Evolutionary conservation across 1,140 invertebrate genomes (phyloP).

Genomic region (Pomacea maculata): DNA sequence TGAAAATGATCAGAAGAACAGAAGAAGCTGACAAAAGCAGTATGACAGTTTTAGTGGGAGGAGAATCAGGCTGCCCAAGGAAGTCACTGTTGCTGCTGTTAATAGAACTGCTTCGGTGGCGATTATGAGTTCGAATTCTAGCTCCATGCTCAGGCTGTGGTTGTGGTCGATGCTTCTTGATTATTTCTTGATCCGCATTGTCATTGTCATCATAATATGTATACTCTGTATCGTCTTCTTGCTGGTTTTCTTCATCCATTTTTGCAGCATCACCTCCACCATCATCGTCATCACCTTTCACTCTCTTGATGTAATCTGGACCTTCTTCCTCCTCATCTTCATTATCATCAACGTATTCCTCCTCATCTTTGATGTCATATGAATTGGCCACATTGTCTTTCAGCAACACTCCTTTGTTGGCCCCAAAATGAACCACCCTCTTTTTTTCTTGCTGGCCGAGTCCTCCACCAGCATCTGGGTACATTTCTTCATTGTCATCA

Average conservation of each 20-base stretch:
- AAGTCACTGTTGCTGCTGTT: background rate
- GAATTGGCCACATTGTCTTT: conserved; percentile 29
- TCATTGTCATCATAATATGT: conserved; percentile 35
- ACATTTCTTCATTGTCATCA: conserved; percentile 29
- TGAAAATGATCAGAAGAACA: conserved; percentile 45
- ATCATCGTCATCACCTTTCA: conserved; percentile 27
- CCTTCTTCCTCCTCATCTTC: conserved; percentile 24
- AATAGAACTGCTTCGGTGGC: background rate
- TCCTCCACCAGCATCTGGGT: conserved; percentile 18
- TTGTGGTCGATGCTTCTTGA: conserved; percentile 19
- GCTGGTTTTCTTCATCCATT: conserved; percentile 31
- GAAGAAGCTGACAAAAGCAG: conserved; percentile 33
- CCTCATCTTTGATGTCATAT: conserved; percentile 24
- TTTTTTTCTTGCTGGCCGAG: conserved; percentile 14
- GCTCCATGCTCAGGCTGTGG: conserved; percentile 1
- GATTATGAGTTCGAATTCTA: background rate
- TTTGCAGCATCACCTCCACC: conserved; percentile 27
- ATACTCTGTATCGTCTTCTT: conserved; percentile 34
- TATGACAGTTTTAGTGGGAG: conserved; percentile 20
- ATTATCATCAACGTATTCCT: conserved; percentile 27
- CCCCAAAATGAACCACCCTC: conserved; percentile 26
- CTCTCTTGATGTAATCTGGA: conserved; percentile 20
- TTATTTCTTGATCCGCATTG: conserved; percentile 18
- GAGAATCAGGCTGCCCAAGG: conserved; percentile 12
- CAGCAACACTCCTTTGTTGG: conserved; percentile 15